Conservation (phyloP, 2,797 vertebrate genomes). For the Notoglanidium macrostoma region DNA sequence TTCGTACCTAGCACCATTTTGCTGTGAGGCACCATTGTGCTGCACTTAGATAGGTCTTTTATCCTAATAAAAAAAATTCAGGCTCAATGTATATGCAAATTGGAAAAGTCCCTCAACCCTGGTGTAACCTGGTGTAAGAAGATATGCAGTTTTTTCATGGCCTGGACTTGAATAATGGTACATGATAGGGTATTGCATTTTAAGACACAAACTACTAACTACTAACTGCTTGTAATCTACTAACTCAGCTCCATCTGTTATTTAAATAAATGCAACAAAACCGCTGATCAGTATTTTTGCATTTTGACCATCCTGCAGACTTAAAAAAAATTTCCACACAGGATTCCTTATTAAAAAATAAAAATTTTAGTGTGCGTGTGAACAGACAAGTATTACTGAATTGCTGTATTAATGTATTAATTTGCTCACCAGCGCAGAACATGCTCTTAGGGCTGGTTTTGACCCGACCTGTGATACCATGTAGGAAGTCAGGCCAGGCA, state of each 20-base stretch:
- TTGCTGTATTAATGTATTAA: not conserved
- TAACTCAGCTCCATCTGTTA: not conserved
- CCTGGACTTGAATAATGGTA: not conserved
- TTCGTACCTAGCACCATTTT: too few species aligned
- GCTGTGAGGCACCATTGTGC: too few species aligned
- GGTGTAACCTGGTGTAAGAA: not conserved
- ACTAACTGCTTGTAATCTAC: not conserved
- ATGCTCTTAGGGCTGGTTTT: conserved; percentile 87
- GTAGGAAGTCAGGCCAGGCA: conserved; percentile 95
- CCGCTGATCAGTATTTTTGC: not conserved
- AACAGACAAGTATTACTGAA: not conserved
- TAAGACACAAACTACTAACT: not conserved
- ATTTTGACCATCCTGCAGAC: not conserved
- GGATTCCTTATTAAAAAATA: not conserved
- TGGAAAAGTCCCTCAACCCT: not conserved
- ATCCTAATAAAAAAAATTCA: not conserved
- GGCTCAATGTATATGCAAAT: not conserved
- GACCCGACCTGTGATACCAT: conserved; percentile 87
- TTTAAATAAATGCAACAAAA: not conserved
- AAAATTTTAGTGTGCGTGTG: not conserved
- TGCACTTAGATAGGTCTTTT: not conserved
- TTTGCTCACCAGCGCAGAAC: conserved; percentile 89
- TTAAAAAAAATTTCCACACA: not conserved
- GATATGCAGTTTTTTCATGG: not conserved
- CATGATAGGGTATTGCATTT: not conserved